These are phyloP conservation scores for Cephalopterus ornatus DNA, from an alignment of 2,113 vertebrate genomes.

Conservation along the genomic window DNA sequence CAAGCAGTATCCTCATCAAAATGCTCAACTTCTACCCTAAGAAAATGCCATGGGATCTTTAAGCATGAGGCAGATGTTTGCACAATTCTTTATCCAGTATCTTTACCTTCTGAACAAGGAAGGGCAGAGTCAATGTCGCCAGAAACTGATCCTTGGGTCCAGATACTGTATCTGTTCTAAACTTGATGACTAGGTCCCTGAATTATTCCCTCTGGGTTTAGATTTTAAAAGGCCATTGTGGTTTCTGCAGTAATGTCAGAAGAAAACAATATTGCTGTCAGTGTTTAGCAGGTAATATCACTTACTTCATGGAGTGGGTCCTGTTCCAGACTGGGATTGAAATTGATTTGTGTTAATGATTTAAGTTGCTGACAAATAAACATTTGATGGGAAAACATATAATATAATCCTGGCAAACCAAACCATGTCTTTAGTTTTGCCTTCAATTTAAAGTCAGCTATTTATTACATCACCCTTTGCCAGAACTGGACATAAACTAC, in stretches of 20 bases:
- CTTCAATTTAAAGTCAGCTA: conserved; percentile 68
- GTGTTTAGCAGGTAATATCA: neutral
- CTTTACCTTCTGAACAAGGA: neutral
- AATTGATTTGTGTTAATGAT: conserved; percentile 58
- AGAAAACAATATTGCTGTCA: neutral
- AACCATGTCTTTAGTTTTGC: conserved; percentile 49
- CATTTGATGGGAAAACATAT: conserved; percentile 49
- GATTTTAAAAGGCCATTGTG: neutral
- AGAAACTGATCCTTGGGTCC: neutral
- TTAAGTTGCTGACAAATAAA: conserved; percentile 81
- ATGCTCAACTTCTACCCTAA: neutral
- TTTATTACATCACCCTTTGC: conserved; percentile 66
- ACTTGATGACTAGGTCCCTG: neutral
- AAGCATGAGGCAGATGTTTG: neutral
- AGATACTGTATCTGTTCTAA: neutral
- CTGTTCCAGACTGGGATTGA: conserved; percentile 46
- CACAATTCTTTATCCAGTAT: neutral
- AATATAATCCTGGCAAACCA: conserved; percentile 60
- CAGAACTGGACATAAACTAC: conserved; percentile 66
- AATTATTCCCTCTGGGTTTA: neutral
- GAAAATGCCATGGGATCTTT: neutral
- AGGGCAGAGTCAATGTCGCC: neutral
- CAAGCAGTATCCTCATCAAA: neutral
- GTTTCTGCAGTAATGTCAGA: conserved; percentile 13
- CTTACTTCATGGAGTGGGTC: neutral